These are phyloP conservation scores for Clivina fossor DNA, from an alignment of 2,888 invertebrate species.

Conservation along the genomic window DNA sequence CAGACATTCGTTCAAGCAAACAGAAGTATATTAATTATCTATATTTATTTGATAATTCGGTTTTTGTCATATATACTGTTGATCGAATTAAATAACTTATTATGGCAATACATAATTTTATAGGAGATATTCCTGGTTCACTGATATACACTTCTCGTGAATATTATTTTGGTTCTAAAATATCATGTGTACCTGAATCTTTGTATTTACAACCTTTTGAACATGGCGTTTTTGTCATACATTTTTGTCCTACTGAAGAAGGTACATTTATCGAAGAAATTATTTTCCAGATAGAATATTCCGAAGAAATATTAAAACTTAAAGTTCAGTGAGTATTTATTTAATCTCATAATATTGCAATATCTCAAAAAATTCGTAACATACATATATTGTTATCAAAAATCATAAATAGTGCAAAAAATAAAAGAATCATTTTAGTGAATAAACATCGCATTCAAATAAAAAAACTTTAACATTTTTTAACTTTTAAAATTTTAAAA, in stretches of 20 bases:
- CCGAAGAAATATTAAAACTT: constrained; percentile 58
- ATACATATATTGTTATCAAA: no score
- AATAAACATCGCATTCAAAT: no score
- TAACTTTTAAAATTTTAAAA: no score
- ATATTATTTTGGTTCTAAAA: constrained; percentile 60
- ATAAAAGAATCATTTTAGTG: no score
- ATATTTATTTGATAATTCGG: background rate
- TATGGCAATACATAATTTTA: constrained; percentile 28
- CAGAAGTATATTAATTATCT: background rate
- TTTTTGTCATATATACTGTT: background rate
- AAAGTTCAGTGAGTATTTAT: constrained; percentile 59
- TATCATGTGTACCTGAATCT: constrained; percentile 56
- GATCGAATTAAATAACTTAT: constrained; percentile 1
- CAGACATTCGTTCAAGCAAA: no score
- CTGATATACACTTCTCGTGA: constrained; percentile 55
- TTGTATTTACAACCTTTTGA: constrained; percentile 57
- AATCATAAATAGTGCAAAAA: no score
- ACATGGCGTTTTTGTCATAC: constrained; percentile 57
- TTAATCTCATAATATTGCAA: constrained; percentile 3
- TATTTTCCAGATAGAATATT: constrained; percentile 61
- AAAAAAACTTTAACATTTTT: no score
- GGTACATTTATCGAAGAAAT: constrained; percentile 66
- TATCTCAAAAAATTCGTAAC: no score
- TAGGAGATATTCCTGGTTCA: constrained; percentile 63
- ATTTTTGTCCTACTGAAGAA: constrained; percentile 60